A percentile compares a stretch with the other conserved stretches of the same genome.
Evolutionary conservation across 2,888 invertebrate species (phyloP).

Genomic region (Amiota mariae): DNA sequence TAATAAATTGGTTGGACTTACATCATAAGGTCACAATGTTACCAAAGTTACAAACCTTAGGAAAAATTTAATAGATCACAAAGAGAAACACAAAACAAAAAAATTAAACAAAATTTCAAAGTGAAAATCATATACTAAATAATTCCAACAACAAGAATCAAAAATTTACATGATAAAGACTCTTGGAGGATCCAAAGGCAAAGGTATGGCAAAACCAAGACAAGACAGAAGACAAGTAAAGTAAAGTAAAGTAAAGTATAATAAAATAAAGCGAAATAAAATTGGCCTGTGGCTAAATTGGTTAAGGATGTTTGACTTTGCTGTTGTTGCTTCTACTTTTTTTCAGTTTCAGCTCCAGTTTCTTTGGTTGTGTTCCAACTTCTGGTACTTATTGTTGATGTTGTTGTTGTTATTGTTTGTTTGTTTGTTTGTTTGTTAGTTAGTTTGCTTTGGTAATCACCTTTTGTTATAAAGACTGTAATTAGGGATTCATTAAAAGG

Average conservation of each 20-base stretch:
- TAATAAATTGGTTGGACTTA: no score
- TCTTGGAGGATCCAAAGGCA: background rate
- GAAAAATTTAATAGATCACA: background rate
- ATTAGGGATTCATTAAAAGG: constrained; percentile 74
- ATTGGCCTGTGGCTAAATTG: constrained; percentile 27
- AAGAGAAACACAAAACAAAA: constrained; percentile 30
- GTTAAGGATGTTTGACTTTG: constrained; percentile 30
- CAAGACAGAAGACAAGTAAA: background rate
- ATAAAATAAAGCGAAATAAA: background rate
- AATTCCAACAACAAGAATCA: constrained; percentile 56
- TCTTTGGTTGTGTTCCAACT: no score
- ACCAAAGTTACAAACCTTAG: no score
- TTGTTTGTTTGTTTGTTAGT: constrained; percentile 40
- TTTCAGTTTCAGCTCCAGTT: background rate
- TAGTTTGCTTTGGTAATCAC: constrained; percentile 67
- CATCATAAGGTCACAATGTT: no score
- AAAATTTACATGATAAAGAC: constrained; percentile 61
- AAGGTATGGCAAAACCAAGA: constrained; percentile 16
- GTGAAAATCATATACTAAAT: constrained; percentile 44
- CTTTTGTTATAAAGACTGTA: constrained; percentile 74
- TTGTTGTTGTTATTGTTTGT: no score
- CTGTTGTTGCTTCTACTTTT: constrained; percentile 19
- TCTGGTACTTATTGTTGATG: constrained; percentile 30
- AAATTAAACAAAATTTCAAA: constrained; percentile 43
- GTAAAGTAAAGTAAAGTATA: constrained; percentile 3